phyloP scores from a whole-genome alignment of 2,888 invertebrate species.

The Apoderus coryli region DNA sequence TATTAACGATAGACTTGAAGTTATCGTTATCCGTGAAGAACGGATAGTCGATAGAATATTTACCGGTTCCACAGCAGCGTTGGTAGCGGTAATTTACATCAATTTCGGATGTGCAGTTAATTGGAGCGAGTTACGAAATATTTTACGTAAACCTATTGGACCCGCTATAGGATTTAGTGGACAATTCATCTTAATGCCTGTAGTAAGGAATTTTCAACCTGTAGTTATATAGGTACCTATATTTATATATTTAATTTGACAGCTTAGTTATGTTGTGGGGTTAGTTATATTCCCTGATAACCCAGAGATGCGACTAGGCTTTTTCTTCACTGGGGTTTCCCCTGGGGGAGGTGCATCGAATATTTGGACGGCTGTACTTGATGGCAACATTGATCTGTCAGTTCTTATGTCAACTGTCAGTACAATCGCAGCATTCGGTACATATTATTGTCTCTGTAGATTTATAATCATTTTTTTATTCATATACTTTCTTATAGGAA shows the following conservation, averaged over 20 bases:
- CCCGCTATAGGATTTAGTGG: constrained; percentile 63
- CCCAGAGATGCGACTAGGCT: constrained; percentile 61
- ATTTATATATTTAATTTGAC: constrained; percentile 30
- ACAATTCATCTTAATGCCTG: constrained; percentile 73
- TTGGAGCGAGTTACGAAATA: constrained; percentile 49
- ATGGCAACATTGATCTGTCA: constrained; percentile 85
- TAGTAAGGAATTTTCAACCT: constrained; percentile 49
- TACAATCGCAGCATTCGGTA: constrained; percentile 76
- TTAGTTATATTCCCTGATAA: constrained; percentile 52
- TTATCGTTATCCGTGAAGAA: constrained; percentile 27
- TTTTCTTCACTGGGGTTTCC: constrained; percentile 81
- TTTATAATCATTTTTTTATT: too few relatives aligned
- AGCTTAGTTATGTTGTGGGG: constrained; percentile 62
- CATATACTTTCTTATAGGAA: too few relatives aligned
- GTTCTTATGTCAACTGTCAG: constrained; percentile 83
- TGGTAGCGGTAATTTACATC: constrained; percentile 70
- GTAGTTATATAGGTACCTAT: too few relatives aligned
- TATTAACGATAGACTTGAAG: constrained; percentile 16
- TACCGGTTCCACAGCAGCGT: constrained; percentile 54
- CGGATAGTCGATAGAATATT: constrained; percentile 60
- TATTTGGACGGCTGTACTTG: constrained; percentile 85
- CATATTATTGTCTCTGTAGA: too few relatives aligned
- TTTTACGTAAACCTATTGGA: constrained; percentile 57
- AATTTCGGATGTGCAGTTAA: constrained; percentile 86
- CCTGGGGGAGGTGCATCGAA: constrained; percentile 95